phyloP scores from a whole-genome alignment of 1,140 invertebrate genomes.

The Bicyclus anynana region DNA sequence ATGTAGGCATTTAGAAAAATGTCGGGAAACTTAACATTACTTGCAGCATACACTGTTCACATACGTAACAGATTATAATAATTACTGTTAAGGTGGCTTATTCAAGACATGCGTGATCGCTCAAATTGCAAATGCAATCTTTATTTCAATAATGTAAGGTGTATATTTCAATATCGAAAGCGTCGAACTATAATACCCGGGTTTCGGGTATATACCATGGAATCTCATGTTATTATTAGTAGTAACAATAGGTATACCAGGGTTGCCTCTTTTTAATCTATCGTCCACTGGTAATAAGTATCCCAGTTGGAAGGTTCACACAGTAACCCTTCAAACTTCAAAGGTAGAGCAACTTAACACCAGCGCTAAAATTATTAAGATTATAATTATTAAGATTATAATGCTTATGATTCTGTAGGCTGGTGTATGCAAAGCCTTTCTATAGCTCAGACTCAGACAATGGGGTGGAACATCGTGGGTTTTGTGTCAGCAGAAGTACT shows the following conservation, averaged over 20 bases:
- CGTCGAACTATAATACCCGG: conserved; percentile 16
- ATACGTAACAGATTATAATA: conserved; percentile 28
- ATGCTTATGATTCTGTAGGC: no score
- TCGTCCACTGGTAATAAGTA: no score
- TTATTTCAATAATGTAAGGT: conserved; percentile 6
- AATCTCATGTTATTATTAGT: conserved; percentile 12
- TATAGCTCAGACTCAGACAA: no score
- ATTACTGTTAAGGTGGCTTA: conserved; percentile 27
- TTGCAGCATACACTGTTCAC: conserved; percentile 13
- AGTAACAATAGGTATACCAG: not conserved
- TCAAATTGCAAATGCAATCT: not conserved
- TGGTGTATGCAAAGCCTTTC: no score
- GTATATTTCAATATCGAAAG: conserved; percentile 1
- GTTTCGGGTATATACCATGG: conserved; percentile 16
- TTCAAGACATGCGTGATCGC: conserved; percentile 20
- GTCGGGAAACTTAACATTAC: not conserved
- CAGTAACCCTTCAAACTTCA: no score
- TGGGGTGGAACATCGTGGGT: no score
- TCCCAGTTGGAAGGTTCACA: no score
- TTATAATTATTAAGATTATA: no score
- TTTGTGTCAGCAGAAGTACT: no score
- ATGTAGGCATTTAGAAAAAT: not conserved
- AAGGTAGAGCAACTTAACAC: no score
- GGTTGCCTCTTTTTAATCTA: no score
- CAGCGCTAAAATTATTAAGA: no score